Evolutionary conservation across 2,888 invertebrate genomes (phyloP), one percentile per base, ranked within the genome.

Genomic region (Epinotia demarniana): DNA sequence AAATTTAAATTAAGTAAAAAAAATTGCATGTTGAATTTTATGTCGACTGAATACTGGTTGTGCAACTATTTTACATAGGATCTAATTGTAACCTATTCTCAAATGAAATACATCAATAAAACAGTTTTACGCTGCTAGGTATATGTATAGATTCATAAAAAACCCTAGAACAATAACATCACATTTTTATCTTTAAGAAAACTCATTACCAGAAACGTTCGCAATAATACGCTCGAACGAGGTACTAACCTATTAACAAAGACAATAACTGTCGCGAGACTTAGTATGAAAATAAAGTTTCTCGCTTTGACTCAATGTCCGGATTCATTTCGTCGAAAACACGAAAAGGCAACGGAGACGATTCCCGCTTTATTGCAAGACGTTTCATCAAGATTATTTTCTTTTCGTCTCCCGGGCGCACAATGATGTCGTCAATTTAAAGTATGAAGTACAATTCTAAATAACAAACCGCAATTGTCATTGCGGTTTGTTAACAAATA

Each of bases 341-440:
- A 83, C 78, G 80, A 84, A 83, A 82, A 82, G 84, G 77, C 84
- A 84, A 83, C 82, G 83, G 78, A 83, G 85, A 86, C 87, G 83
- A 69, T 87, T 86, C 82, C 81, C 84, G 83, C 86, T 91, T 89
- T 90, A 90, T 87, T 86, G 88, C 85, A 79, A 82, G 87, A 88
- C 88, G 86, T 92, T 90, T 87, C 89, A 91, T 91, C 89, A 89
- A 91, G 91, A 91, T 91, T 90, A 90, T 90, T 90, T 89, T 87
- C 88, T 88, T 87, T 89, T 85, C 86, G 80, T 81, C 83, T 79
- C 79, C 80, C 27, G 63, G 55, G 58, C n/a, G 80, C 83, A 82
- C 81, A 86, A 86, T 85, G 84, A 85, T 83, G 87, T 84, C 87
- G 87, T 87, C 87, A 86, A 87, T 86, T 86, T 83, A 77, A 71